A percentile compares a stretch with the other conserved stretches of the same genome.
Conservation (phyloP, 2,888 invertebrate species). For the Mantis religiosa region DNA sequence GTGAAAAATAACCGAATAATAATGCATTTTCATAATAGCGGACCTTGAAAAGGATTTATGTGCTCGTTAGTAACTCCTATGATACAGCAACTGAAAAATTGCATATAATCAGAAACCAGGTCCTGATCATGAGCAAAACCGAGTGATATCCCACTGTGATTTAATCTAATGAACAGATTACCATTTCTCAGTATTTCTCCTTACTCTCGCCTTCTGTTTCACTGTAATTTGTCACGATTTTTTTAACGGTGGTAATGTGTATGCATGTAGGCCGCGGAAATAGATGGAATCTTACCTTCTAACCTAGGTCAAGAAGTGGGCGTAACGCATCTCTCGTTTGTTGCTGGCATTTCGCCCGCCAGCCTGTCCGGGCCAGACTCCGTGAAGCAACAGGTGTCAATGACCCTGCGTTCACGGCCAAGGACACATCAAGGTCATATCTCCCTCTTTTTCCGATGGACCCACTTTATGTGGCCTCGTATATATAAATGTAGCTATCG, state of each 20-base stretch:
- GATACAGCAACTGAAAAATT: too few relatives aligned
- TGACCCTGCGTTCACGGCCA: not conserved
- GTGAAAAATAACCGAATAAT: too few relatives aligned
- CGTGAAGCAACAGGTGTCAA: not conserved
- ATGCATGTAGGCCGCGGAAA: not conserved
- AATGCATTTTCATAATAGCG: too few relatives aligned
- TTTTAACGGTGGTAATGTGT: not conserved
- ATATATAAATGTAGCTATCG: not conserved
- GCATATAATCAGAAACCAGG: too few relatives aligned
- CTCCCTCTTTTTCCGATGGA: not conserved
- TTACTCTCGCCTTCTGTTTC: not conserved
- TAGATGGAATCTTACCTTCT: not conserved
- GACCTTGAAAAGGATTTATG: too few relatives aligned
- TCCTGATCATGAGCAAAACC: too few relatives aligned
- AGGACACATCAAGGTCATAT: not conserved
- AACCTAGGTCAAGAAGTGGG: slow-evolving; percentile 4
- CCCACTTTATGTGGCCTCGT: not conserved
- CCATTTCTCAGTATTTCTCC: not conserved
- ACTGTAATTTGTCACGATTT: not conserved
- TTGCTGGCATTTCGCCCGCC: not conserved
- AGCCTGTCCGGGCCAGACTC: not conserved
- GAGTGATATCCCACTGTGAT: too few relatives aligned
- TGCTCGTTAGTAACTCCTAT: too few relatives aligned
- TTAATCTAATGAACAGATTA: too few relatives aligned
- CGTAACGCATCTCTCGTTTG: not conserved